Base-by-base conservation (phyloP, 2,888 invertebrate genomes). In the Phengaris arion region DNA sequence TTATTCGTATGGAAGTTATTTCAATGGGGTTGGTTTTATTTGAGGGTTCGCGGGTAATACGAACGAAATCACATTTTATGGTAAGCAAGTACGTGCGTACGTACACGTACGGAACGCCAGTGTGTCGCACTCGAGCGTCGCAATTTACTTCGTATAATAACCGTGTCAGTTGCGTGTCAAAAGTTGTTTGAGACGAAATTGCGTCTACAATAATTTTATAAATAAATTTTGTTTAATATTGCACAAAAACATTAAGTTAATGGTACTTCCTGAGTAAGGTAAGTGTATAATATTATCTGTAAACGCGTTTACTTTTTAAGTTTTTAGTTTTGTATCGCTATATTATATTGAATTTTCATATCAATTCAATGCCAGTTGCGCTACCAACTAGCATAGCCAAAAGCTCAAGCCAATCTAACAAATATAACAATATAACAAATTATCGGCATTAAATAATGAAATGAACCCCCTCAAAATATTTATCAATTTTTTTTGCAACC, bases 1-100 rank as follows among this genome's bases (percentile, higher is more conserved):
- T 82, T 82, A 75, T 70, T 72, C 72, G 72, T 70, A 74, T 87
- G 86, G 86, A 89, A 88, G 88, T 85, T 81, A 86, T 80, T 81
- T 72, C 77, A 79, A 80, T 80, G 86, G 88, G 87, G 86, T 84
- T 85, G 86, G 85, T 79, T 77, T 74, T 64, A 76, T 78, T 78
- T 80, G 80, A 81, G 80, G 81, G 79, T 68, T 59, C 12, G 48
- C 51, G 55, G 75, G 74, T 68, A 54, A 74, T 68, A 74, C 59
- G 68, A 54, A 48, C n/a, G 54, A 15, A 15, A 74, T 64, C 48
- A 74, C 64, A 73, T 68, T 48, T 55, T 45, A 70, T 35, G n/a
- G 54, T 70, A 68, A 72, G 8, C 48, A 6, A 64, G 57, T 15
- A 57, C 22, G 35, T 22, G 35, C 64, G 12, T 45, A 64, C 64